Percentiles rank a stretch among this genome's conserved stretches.
Evolutionary conservation across 2,797 vertebrate species (phyloP).

Genomic region (Artibeus jamaicensis): DNA sequence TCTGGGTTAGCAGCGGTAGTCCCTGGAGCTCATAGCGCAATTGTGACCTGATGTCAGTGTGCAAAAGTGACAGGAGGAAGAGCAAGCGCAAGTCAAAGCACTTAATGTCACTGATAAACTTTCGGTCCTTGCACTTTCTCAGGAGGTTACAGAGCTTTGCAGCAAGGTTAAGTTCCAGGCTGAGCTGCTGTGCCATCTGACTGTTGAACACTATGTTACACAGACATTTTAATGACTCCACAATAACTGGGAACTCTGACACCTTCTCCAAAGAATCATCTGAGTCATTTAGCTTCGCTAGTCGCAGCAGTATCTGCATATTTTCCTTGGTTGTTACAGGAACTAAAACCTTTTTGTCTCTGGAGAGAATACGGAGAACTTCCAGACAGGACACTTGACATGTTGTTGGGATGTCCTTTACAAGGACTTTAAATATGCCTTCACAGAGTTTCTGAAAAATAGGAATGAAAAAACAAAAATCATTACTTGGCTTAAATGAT

Average conservation of each 20-base stretch:
- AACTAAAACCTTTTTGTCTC: slow-evolving; percentile 94
- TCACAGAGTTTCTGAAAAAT: slow-evolving; percentile 91
- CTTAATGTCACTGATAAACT: slow-evolving; percentile 90
- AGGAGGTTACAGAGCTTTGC: slow-evolving; percentile 90
- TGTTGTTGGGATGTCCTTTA: slow-evolving; percentile 86
- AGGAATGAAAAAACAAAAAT: slow-evolving; percentile 58
- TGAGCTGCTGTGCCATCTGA: slow-evolving; percentile 91
- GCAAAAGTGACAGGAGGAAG: slow-evolving; percentile 95
- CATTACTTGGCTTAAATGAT: slow-evolving; percentile 37
- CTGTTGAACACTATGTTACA: slow-evolving; percentile 98
- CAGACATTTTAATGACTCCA: slow-evolving; percentile 98
- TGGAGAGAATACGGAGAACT: slow-evolving; percentile 95
- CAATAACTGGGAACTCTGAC: slow-evolving; percentile 88
- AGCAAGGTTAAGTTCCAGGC: slow-evolving; percentile 92
- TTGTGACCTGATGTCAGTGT: slow-evolving; percentile 88
- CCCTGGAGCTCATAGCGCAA: slow-evolving; percentile 89
- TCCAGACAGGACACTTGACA: slow-evolving; percentile 94
- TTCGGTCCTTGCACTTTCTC: slow-evolving; percentile 82
- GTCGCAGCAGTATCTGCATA: slow-evolving; percentile 90
- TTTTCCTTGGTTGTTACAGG: slow-evolving; percentile 94
- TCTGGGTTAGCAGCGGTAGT: slow-evolving; percentile 89
- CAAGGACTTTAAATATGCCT: slow-evolving; percentile 89
- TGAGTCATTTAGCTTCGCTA: slow-evolving; percentile 86
- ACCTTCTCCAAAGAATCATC: slow-evolving; percentile 85
- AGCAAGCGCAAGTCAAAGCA: slow-evolving; percentile 96